Evolutionary conservation across 2,888 invertebrate species (phyloP).

Genomic region (Cistogaster globosa): DNA sequence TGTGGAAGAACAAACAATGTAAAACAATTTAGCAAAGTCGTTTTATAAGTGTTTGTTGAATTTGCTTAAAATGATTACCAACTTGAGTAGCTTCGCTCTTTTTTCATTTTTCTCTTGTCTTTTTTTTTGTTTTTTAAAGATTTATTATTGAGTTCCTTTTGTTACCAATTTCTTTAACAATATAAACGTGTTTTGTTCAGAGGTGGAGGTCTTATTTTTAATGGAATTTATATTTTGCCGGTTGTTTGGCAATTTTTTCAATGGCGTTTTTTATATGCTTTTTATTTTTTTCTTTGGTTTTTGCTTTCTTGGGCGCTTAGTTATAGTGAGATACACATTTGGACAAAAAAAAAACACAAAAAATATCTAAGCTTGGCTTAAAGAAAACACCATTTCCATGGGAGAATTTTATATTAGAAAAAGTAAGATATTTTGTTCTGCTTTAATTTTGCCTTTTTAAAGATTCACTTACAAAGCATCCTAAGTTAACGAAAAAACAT

Average conservation of each 20-base stretch:
- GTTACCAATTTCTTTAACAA: slow-evolving; percentile 60
- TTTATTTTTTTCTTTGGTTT: neutral
- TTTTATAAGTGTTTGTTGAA: slow-evolving; percentile 29
- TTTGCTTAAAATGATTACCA: slow-evolving; percentile 46
- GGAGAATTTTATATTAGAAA: neutral
- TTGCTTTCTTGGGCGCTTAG: slow-evolving; percentile 32
- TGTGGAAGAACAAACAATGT: neutral
- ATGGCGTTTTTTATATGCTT: slow-evolving; percentile 1
- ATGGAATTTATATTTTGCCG: slow-evolving; percentile 65
- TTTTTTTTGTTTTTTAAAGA: neutral
- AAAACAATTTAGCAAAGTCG: slow-evolving; percentile 54
- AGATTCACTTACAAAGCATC: no score
- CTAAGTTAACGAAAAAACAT: no score
- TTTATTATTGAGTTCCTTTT: slow-evolving; percentile 54
- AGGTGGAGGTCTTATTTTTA: slow-evolving; percentile 53
- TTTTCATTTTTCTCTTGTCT: neutral
- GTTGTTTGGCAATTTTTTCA: slow-evolving; percentile 53
- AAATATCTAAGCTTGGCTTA: slow-evolving; percentile 40
- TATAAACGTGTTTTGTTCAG: slow-evolving; percentile 60
- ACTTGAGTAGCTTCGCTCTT: slow-evolving; percentile 40
- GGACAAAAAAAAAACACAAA: neutral
- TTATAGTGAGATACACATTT: slow-evolving; percentile 1
- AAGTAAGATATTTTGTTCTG: no score
- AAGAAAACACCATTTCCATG: slow-evolving; percentile 44
- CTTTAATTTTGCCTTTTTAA: no score